Percentiles rank a stretch among this genome's conserved stretches.
phyloP scores from a whole-genome alignment of 2,888 invertebrate genomes.

The Fragum sueziense region DNA sequence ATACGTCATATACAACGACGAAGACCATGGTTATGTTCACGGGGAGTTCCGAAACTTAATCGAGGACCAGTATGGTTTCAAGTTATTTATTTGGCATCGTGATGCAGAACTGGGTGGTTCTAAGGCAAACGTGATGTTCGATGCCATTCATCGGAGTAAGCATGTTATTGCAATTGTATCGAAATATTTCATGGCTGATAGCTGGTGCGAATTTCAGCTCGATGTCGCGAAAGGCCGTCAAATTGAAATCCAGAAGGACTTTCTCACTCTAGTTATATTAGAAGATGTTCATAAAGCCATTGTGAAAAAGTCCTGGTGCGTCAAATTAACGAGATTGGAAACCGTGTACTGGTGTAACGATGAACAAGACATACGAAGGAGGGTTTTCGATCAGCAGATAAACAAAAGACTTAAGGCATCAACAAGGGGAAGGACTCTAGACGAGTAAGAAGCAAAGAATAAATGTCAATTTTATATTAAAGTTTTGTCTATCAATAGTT shows the following conservation, averaged over 20 bases:
- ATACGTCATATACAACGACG: constrained; percentile 28
- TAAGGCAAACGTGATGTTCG: constrained; percentile 42
- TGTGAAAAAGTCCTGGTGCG: constrained; percentile 31
- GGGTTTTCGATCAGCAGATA: constrained; percentile 37
- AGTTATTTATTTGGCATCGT: constrained; percentile 27
- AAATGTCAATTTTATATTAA: no score
- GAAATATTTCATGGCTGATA: constrained; percentile 41
- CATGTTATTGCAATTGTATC: constrained; percentile 54
- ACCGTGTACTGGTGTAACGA: constrained; percentile 32
- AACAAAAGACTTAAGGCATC: not conserved
- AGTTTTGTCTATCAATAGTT: no score
- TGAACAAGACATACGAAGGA: constrained; percentile 20
- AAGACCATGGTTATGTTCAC: constrained; percentile 18
- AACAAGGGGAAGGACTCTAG: not conserved
- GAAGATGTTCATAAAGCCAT: constrained; percentile 33
- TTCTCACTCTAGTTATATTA: constrained; percentile 39
- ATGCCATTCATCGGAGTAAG: constrained; percentile 47
- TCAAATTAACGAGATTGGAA: constrained; percentile 26
- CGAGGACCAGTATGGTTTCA: constrained; percentile 24
- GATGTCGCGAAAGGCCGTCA: constrained; percentile 39
- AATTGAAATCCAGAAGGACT: constrained; percentile 26
- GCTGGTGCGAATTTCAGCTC: constrained; percentile 59
- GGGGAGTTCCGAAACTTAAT: constrained; percentile 1
- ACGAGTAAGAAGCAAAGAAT: no score
- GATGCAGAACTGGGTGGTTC: constrained; percentile 14